Evolutionary conservation across 2,113 vertebrate species (phyloP), one percentile per base, ranked within the genome.

Genomic region (Colinus virginianus): DNA sequence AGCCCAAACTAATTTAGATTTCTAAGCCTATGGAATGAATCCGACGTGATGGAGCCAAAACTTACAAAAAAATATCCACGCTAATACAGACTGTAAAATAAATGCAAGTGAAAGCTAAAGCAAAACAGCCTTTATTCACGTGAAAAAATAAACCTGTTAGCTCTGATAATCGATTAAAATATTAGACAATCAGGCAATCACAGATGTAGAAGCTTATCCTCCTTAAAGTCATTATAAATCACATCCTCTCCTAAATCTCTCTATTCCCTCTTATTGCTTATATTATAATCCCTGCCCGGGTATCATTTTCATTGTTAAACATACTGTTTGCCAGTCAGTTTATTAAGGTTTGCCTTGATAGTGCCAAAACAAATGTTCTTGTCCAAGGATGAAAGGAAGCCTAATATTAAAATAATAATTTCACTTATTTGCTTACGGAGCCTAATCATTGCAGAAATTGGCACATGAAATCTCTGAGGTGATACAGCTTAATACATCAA

Each of bases 201-300:
- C 98, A 98, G 98, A 99, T 98, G 98, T 97, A 96, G 82, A 95
- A 98, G 98, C 98, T 99, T 99, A 98, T 97, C 97, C 80, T 97
- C 93, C 97, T 98, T 98, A 98, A 97, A 98, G 97, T 98, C 95
- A 98, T 98, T 98, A 98, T 97, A 97, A 97, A 96, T 98, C 98
- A 98, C 98, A 98, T 98, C 98, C 98, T 98, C 97, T 97, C 97
- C 96, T 96, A 98, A 98, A 99, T 98, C 98, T 98, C 97, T 95
- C 98, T 96, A 98, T 98, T 98, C 97, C 96, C 82, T 95, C 95
- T 97, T 95, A 97, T 97, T 97, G 96, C 96, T 97, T 94, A 96
- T 91, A 75, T 97, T 97, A 94, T 98, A 98, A 98, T 98, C 97
- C 98, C 97, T 82, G 81, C 48, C 93, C 7, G 68, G 90, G 97